Base-by-base conservation (phyloP, 2,113 vertebrate genomes). In the Athene cunicularia region DNA sequence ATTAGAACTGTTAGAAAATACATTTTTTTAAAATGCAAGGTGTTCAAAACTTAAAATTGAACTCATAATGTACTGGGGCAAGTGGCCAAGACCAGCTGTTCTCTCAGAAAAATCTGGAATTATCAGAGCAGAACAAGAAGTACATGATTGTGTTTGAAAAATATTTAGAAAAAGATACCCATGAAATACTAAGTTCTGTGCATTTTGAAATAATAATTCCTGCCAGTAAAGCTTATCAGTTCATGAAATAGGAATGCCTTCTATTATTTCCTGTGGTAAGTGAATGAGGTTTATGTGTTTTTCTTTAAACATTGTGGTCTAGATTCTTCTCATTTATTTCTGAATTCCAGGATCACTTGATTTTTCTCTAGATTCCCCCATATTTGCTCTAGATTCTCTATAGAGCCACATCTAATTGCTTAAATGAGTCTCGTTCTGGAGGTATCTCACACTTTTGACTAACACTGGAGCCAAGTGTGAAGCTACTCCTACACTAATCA, bases 401-500 rank as follows among this genome's bases (percentile, higher is more conserved):
- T 10, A 67, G 16, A 84, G 27, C 20, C 45, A 87, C 43, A 93
- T 24, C 11, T 66, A 58, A 58, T 70, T 84, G 50, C 21, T 67
- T 63, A 67, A 50, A 43, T 3, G 26, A 62, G 20, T 68, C 64
- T 75, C 88, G 4, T 33, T 81, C 41, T 80, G 33, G 62, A 85
- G 52, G 14, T 92, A 80, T 47, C 47, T 93, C n/a, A 8, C 70
- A 82, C 49, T 88, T 92, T 84, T 71, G 76, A 84, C 56, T 94
- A 94, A 71, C 70, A 71, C 14, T 63, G 52, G 50, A 93, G 32
- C 32, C 56, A 85, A 95, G 74, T 81, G 77, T 88, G 60, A 90
- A 93, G 64, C 14, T 85, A 92, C 79, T 93, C 95, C 94, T 76
- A 95, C 88, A 88, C 81, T 68, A 52, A 88, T 82, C 2, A 82